Evolutionary conservation across 30 jellyfish, hydroid and myxozoan species (phyloP), one percentile per base, ranked within the genome.

Genomic region (Aurelia coerulea): DNA sequence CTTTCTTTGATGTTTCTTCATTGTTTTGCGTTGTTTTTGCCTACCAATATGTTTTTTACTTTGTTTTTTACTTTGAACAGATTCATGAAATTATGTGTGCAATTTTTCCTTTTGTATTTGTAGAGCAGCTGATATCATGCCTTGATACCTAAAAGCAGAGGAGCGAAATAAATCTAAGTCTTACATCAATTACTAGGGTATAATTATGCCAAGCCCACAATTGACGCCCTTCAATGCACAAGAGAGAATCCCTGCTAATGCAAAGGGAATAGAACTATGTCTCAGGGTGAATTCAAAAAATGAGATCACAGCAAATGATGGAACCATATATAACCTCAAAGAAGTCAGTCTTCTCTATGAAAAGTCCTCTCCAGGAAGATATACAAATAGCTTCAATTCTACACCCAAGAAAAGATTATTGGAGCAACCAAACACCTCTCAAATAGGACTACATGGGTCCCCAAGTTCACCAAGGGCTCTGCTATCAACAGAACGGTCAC

Each of bases 311-410:
- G 12, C 13, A 10, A 63, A 54, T 33, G 41, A 74, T 64, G 73
- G 64, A 11, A 11, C 87, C 34, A 33, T 84, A 19, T 84, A 73
- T 50, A 59, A 68, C 19, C 65, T 84, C 72, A 78, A 84, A 50
- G 85, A 84, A 73, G 84, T 84, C 34, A 62, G 72, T 59, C 77
- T 84, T 51, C 66, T 73, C 29, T 84, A 84, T 74, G 85, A 84
- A 49, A 62, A 54, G 52, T 15, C 67, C 5, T 60, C 70, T 17
- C 70, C 70, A n/a, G 35, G 15, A 60, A n/a, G 35, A 17, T n/a
- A 23, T 5, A 23, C 31, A 60, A 60, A 60, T 23, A 17, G 35
- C 31, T 60, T 60, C 35, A n/a, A 9, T 23, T 7, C 70, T 17
- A 17, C 37, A n/a, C 10, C 35, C 35, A 34, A 23, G 31, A 23